phyloP scores from a whole-genome alignment of 2,113 vertebrate species.

The Phasianus colchicus region DNA sequence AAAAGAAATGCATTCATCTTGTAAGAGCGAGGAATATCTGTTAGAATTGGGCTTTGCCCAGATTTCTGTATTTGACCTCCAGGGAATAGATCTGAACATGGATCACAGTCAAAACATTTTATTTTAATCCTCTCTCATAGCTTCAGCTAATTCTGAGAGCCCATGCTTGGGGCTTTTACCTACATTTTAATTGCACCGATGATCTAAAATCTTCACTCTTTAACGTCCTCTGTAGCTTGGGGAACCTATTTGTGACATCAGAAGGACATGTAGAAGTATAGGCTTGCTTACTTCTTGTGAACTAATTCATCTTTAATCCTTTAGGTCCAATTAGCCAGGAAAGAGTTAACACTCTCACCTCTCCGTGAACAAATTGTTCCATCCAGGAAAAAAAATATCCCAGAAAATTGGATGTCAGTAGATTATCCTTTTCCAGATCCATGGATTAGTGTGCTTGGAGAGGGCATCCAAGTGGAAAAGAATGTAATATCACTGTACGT shows the following conservation, averaged over 20 bases:
- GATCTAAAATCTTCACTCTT: neutral
- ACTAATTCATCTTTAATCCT: constrained; percentile 30
- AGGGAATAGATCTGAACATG: constrained; percentile 4
- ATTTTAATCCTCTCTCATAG: neutral
- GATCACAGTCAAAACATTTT: neutral
- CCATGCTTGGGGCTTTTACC: neutral
- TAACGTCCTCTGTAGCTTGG: neutral
- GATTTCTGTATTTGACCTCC: neutral
- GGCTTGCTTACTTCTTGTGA: neutral
- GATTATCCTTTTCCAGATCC: constrained; percentile 68
- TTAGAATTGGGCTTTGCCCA: constrained; percentile 22
- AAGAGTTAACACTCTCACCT: constrained; percentile 65
- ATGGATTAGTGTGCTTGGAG: constrained; percentile 65
- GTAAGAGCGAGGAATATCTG: neutral
- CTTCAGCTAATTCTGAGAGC: neutral
- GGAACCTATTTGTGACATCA: neutral
- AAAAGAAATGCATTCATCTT: constrained; percentile 45
- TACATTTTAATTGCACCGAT: neutral
- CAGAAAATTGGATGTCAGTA: constrained; percentile 70
- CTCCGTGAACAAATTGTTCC: constrained; percentile 58
- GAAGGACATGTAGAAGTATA: constrained; percentile 7
- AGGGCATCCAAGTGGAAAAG: constrained; percentile 66
- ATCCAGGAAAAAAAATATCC: constrained; percentile 32
- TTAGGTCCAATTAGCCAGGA: constrained; percentile 25
- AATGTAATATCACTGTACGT: constrained; percentile 33